Evolutionary conservation across 2,888 invertebrate species (phyloP).

Genomic region (Catocala nupta): DNA sequence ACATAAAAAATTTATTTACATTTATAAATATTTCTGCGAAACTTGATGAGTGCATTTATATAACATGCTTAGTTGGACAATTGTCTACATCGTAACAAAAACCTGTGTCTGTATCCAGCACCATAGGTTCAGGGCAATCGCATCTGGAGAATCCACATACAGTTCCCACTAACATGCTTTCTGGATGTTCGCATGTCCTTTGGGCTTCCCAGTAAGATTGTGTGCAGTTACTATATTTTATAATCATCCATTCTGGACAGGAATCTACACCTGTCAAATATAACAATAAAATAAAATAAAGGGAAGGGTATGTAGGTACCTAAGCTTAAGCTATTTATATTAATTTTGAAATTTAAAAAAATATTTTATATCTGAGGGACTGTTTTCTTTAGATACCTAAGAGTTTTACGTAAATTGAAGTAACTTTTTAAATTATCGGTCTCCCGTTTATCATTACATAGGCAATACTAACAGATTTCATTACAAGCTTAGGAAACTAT

Average conservation of each 20-base stretch:
- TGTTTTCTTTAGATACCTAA: no score
- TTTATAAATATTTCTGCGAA: no score
- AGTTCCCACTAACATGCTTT: slow-evolving; percentile 62
- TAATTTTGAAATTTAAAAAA: no score
- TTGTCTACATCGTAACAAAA: slow-evolving; percentile 74
- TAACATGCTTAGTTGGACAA: slow-evolving; percentile 66
- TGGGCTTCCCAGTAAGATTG: slow-evolving; percentile 66
- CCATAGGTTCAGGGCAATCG: slow-evolving; percentile 67
- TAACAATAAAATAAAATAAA: slow-evolving; percentile 6
- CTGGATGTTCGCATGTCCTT: slow-evolving; percentile 68
- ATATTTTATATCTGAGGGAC: no score
- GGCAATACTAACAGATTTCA: no score
- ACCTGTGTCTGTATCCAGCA: slow-evolving; percentile 67
- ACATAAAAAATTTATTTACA: no score
- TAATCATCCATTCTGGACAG: slow-evolving; percentile 72
- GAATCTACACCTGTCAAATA: slow-evolving; percentile 62
- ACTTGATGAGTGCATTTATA: neutral
- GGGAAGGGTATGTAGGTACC: no score
- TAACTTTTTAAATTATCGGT: no score
- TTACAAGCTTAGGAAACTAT: no score
- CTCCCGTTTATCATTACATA: no score
- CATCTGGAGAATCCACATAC: slow-evolving; percentile 73
- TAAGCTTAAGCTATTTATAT: no score
- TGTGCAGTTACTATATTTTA: slow-evolving; percentile 58
- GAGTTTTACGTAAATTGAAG: no score